Evolutionary conservation across 1,140 invertebrate species (phyloP), one percentile per base, ranked within the genome.

Genomic region (Stegodyphus dumicola): DNA sequence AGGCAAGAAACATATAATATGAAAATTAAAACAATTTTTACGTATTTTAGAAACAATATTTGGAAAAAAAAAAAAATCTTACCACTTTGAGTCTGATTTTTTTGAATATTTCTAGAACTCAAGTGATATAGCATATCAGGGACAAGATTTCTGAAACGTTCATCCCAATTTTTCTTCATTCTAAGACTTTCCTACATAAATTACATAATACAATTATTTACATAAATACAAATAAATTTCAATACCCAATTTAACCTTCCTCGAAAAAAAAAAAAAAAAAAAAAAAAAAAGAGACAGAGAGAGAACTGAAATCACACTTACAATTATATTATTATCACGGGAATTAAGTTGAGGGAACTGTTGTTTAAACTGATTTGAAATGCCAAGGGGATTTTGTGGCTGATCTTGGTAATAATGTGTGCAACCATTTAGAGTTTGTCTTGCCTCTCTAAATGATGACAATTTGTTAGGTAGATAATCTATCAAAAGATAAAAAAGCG

Each of bases 71-170:
- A 33, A 33, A 33, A 33, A 33, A 6, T 51, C 56, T 85, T 76
- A 77, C 81, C 74, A 85, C 77, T 85, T 48, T 85, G 81, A 76
- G 33, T 76, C 18, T 85, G 81, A 49, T 15, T 69, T 77, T 85
- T 85, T 70, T 69, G 65, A n/a, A 77, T 10, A 70, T 70, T 85
- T 70, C 81, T 85, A 85, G 73, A 56, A 60, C 64, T 67, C 49
- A 81, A 49, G 52, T 84, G 71, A 64, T 75, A 84, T 74, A 84
- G 66, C 71, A 75, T 75, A 74, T 84, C 80, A 18, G 80, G 80
- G 66, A 84, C 7, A 9, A 84, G 7, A 69, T 66, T 75, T n/a
- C 80, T 71, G 11, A 84, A 66, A 9, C 70, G 69, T 15, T 81
- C 80, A 64, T 84, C 80, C 18, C n/a, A 54, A 84, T 69, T 84